These are phyloP conservation scores for Meles meles DNA, from an alignment of 2,113 vertebrate species.

Conservation along the genomic window DNA sequence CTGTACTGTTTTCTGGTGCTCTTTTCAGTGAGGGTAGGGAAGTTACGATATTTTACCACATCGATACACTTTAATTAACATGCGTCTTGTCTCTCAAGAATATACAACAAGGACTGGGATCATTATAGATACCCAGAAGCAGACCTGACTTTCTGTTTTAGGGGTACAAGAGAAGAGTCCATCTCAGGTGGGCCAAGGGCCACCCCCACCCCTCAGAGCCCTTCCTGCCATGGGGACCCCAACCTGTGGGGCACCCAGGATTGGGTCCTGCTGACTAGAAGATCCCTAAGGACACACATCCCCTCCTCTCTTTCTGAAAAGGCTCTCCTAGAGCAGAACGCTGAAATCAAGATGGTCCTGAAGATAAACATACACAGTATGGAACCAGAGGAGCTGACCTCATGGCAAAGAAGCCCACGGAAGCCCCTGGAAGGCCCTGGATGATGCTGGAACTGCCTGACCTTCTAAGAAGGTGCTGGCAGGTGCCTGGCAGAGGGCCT, in stretches of 20 bases:
- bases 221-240: background rate
- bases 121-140: background rate
- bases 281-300: background rate
- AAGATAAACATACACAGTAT: accelerated
- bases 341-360: background rate
- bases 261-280: background rate
- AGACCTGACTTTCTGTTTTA: background rate
- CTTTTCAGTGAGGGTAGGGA: background rate
- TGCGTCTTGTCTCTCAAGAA: background rate
- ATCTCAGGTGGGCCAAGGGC: background rate
- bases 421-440: accelerated
- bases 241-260: background rate
- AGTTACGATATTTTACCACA: background rate
- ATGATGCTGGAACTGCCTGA: accelerated
- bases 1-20: background rate
- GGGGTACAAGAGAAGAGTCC: background rate
- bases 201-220: too few species aligned
- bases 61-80: background rate
- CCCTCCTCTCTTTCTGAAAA: background rate
- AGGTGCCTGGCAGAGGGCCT: background rate
- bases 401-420: accelerated
- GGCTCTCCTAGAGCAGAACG: background rate
- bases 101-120: background rate
- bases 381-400: background rate
- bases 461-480: background rate